Evolutionary conservation across 2,888 invertebrate genomes (phyloP).

Genomic region (Tenthredo amoena): DNA sequence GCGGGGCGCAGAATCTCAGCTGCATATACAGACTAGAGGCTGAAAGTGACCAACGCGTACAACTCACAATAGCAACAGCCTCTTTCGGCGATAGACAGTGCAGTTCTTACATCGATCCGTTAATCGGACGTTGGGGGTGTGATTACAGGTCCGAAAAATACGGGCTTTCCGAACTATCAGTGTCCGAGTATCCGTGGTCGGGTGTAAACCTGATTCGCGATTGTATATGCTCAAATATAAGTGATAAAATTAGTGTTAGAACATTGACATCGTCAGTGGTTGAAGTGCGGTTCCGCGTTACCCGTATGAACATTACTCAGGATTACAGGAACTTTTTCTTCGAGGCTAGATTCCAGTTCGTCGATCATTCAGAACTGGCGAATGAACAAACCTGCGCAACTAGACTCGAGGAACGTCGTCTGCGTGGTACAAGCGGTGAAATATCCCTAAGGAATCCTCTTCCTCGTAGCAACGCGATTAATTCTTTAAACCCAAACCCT

Average conservation of each 20-base stretch:
- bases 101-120: slow-evolving; percentile 83
- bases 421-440: slow-evolving; percentile 87
- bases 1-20: slow-evolving; percentile 87
- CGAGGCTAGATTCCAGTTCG: slow-evolving; percentile 86
- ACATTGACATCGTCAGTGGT: slow-evolving; percentile 86
- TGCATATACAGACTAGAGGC: slow-evolving; percentile 89
- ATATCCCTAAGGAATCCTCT: slow-evolving; percentile 84
- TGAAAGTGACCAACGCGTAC: slow-evolving; percentile 84
- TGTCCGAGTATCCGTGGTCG: slow-evolving; percentile 86
- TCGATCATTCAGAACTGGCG: slow-evolving; percentile 81
- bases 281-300: slow-evolving; percentile 87
- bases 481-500: slow-evolving; percentile 55
- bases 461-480: slow-evolving; percentile 65
- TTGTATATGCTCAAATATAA: slow-evolving; percentile 87
- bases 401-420: slow-evolving; percentile 83
- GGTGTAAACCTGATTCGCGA: slow-evolving; percentile 85
- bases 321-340: slow-evolving; percentile 90
- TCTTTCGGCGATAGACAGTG: slow-evolving; percentile 86
- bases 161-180: slow-evolving; percentile 82
- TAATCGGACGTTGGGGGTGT: slow-evolving; percentile 85
- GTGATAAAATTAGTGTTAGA: slow-evolving; percentile 83
- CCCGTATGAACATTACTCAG: slow-evolving; percentile 90
- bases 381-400: slow-evolving; percentile 82
- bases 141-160: slow-evolving; percentile 72
- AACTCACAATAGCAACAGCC: slow-evolving; percentile 85